A percentile compares a stretch with the other conserved stretches of the same genome.
Evolutionary conservation across 1,140 invertebrate genomes (phyloP).

Genomic region (Pinna nobilis): DNA sequence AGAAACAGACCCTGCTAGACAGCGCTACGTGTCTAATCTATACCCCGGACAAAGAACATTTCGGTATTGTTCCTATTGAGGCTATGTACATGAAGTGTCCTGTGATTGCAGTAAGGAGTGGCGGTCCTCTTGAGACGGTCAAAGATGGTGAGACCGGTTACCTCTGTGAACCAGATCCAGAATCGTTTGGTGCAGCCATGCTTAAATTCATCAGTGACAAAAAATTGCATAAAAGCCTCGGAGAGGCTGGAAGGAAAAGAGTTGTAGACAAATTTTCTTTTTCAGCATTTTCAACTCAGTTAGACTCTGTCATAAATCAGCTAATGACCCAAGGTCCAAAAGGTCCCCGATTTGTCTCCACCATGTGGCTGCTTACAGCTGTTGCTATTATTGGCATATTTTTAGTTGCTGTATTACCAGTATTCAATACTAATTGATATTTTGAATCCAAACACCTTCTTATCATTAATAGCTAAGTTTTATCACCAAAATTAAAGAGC

Average conservation of each 20-base stretch:
- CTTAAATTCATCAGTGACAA: constrained; percentile 79
- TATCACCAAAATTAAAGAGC: no score
- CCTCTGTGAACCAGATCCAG: constrained; percentile 82
- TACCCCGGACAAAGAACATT: constrained; percentile 98
- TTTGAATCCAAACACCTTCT: no score
- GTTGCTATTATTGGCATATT: constrained; percentile 10
- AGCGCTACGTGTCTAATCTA: constrained; percentile 89
- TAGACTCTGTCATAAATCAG: constrained; percentile 77
- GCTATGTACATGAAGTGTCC: constrained; percentile 96
- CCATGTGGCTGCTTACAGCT: constrained; percentile 19
- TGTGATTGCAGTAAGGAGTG: constrained; percentile 95
- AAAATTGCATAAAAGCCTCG: constrained; percentile 80
- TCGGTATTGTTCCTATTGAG: constrained; percentile 99
- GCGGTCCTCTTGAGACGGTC: constrained; percentile 96
- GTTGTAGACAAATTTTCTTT: constrained; percentile 89
- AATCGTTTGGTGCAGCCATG: constrained; percentile 89
- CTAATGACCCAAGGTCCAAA: background rate
- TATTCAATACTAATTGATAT: background rate
- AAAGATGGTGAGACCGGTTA: constrained; percentile 92
- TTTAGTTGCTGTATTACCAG: background rate
- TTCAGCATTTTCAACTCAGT: constrained; percentile 82
- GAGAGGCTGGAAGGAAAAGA: constrained; percentile 81
- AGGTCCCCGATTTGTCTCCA: constrained; percentile 1
- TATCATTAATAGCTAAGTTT: no score
- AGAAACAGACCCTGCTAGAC: constrained; percentile 88